Conservation (phyloP, 92 coral and sea anemone genomes). For the Porites rus region DNA sequence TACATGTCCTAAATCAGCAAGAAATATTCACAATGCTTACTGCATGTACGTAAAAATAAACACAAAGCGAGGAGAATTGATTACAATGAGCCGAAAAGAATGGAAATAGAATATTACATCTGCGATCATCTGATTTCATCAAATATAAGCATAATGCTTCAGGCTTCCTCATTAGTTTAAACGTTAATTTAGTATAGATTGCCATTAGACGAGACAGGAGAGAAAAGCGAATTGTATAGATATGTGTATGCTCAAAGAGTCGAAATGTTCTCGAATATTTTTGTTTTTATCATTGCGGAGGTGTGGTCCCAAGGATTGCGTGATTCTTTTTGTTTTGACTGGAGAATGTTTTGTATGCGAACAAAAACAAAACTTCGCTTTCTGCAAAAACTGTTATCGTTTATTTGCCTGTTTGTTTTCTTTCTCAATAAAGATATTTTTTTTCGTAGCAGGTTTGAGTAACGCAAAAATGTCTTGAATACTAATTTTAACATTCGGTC, state of each 20-base stretch:
- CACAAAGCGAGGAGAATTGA: background rate
- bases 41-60: background rate
- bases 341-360: background rate
- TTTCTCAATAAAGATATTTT: background rate
- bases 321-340: conserved; percentile 11
- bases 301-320: conserved; percentile 24
- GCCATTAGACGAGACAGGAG: background rate
- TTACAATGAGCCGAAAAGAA: background rate
- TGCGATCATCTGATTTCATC: background rate
- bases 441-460: background rate
- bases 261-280: background rate
- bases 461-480: too few species aligned
- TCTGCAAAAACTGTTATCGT: background rate
- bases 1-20: background rate
- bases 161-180: background rate
- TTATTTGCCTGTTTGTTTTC: background rate
- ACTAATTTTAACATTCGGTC: background rate
- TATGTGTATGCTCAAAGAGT: background rate
- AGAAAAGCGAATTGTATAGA: conserved; percentile 19
- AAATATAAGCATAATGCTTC: too few species aligned
- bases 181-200: background rate
- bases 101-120: background rate
- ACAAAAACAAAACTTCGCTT: background rate
- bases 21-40: background rate
- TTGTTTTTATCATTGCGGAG: background rate